A percentile compares a stretch with the other conserved stretches of the same genome.
Evolutionary conservation across 2,113 vertebrate genomes (phyloP).

Genomic region (Prinia subflava): DNA sequence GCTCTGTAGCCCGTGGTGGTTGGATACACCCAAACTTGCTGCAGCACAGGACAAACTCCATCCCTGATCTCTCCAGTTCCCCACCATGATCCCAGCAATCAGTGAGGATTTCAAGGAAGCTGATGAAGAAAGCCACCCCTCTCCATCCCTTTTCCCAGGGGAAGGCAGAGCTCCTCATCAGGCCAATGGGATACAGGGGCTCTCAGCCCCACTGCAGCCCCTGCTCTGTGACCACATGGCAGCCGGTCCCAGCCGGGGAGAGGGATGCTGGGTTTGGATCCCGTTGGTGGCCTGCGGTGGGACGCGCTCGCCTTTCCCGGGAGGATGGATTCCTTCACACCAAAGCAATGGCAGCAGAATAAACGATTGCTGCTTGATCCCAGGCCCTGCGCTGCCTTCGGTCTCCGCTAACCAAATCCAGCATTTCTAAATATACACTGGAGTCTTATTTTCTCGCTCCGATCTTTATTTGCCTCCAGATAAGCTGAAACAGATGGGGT

Average conservation of each 20-base stretch:
- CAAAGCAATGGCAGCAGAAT: slow-evolving; percentile 56
- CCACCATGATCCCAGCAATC: background rate
- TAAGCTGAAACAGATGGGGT: slow-evolving; percentile 62
- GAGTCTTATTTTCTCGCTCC: slow-evolving; percentile 51
- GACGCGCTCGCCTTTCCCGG: background rate
- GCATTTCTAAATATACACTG: slow-evolving; percentile 62
- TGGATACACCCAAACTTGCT: background rate
- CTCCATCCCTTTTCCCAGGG: background rate
- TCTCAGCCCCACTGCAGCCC: background rate
- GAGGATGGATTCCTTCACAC: slow-evolving; percentile 49
- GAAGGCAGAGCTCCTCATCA: background rate
- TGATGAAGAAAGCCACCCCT: background rate
- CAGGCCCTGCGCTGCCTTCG: slow-evolving; percentile 41
- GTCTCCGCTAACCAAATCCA: slow-evolving; percentile 35
- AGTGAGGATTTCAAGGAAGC: background rate
- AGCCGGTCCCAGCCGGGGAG: background rate
- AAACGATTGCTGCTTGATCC: slow-evolving; percentile 41
- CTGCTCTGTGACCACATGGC: background rate
- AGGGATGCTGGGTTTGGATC: background rate
- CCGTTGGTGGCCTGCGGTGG: slow-evolving; percentile 7
- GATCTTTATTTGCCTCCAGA: slow-evolving; percentile 60
- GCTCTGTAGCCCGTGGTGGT: background rate
- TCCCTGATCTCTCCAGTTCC: background rate
- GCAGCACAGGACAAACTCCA: background rate
- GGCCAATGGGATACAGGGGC: rapidly evolving